Conservation (phyloP, 1,140 invertebrate species). For the Plodia interpunctella region DNA sequence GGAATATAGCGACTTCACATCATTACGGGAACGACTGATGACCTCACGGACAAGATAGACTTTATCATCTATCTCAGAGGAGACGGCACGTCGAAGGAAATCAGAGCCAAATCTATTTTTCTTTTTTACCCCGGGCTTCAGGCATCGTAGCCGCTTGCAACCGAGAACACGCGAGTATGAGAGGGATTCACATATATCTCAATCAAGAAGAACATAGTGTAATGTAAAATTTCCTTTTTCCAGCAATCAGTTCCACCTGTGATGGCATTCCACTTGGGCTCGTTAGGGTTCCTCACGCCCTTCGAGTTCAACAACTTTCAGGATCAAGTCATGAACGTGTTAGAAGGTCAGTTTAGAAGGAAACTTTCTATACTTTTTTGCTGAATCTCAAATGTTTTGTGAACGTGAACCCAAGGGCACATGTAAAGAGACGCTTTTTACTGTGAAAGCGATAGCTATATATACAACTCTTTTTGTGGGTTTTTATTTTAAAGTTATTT, state of each 20-base stretch:
- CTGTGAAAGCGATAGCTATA: too few relatives aligned
- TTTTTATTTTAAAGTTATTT: too few relatives aligned
- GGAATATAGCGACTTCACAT: conserved; percentile 82
- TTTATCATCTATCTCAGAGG: conserved; percentile 97
- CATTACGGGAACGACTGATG: conserved; percentile 89
- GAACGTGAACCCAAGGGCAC: too few relatives aligned
- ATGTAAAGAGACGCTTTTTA: too few relatives aligned
- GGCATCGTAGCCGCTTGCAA: too few relatives aligned
- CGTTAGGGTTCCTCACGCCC: conserved; percentile 95
- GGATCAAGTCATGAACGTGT: conserved; percentile 93
- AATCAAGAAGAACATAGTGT: too few relatives aligned
- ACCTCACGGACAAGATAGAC: conserved; percentile 96
- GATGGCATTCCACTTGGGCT: conserved; percentile 99
- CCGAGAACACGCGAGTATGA: too few relatives aligned
- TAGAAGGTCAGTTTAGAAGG: conserved; percentile 83
- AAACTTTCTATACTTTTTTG: background rate
- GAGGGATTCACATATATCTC: too few relatives aligned
- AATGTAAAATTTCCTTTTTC: conserved; percentile 72
- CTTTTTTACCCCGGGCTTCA: too few relatives aligned
- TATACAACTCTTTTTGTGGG: too few relatives aligned
- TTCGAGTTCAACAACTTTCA: conserved; percentile 97
- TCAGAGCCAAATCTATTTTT: too few relatives aligned
- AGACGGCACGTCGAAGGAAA: too few relatives aligned
- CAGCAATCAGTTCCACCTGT: conserved; percentile 97
- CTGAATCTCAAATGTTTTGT: background rate